These are phyloP conservation scores for Loxodonta africana DNA, from an alignment of 2,113 vertebrate species.

Conservation along the genomic window DNA sequence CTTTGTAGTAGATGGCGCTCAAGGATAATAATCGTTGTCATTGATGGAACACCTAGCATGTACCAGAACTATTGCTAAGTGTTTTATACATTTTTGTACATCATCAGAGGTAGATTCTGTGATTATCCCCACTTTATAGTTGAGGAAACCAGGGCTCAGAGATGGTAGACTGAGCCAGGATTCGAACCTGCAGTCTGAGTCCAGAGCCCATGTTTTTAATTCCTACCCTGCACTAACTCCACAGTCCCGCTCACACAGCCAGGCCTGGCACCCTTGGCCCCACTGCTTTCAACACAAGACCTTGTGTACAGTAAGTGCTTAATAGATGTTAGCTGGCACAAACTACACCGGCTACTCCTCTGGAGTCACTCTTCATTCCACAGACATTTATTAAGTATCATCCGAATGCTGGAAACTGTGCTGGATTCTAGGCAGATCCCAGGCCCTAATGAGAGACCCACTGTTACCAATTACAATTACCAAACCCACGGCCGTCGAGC, in stretches of 20 bases:
- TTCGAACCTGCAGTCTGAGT: background rate
- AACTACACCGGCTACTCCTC: too few relatives aligned
- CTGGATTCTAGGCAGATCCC: background rate
- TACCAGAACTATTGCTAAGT: background rate
- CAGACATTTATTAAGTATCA: background rate
- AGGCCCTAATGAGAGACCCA: background rate
- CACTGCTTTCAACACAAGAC: background rate
- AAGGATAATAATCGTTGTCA: background rate
- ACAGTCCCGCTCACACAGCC: accelerated
- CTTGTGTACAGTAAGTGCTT: accelerated
- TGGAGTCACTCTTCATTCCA: too few relatives aligned
- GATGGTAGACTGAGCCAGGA: background rate
- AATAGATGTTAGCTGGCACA: accelerated
- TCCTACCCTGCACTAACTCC: accelerated
- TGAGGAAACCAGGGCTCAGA: background rate
- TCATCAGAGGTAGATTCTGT: background rate
- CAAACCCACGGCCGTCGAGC: background rate
- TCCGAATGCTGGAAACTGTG: background rate
- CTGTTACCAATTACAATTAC: background rate
- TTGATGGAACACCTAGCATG: background rate
- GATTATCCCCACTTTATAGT: too few relatives aligned
- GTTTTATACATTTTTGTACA: background rate
- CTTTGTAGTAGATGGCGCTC: background rate
- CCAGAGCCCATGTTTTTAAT: background rate
- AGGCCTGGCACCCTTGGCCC: too few relatives aligned